Evolutionary conservation across 2,797 vertebrate species (phyloP).

Genomic region (Orientallactaga sibirica): DNA sequence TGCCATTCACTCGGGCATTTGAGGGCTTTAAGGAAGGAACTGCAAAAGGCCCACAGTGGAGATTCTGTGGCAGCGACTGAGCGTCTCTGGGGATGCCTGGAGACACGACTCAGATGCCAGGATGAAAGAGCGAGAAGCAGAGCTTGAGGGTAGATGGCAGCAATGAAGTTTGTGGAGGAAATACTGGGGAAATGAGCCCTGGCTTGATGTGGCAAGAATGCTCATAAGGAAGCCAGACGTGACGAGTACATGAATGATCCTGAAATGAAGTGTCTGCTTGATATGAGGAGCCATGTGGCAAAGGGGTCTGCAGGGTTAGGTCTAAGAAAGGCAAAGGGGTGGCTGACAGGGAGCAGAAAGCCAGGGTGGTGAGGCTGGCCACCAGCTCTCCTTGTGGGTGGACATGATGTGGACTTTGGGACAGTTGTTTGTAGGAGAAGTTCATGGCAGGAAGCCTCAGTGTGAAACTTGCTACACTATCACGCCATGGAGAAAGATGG

Average conservation of each 20-base stretch:
- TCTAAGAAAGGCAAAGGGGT: neutral
- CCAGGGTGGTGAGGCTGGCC: neutral
- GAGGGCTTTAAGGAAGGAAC: constrained; percentile 71
- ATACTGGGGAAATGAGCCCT: constrained; percentile 56
- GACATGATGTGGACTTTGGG: neutral
- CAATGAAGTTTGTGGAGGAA: constrained; percentile 63
- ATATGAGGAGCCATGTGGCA: neutral
- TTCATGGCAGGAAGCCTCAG: neutral
- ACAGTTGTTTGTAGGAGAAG: neutral
- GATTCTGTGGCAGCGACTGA: constrained; percentile 61
- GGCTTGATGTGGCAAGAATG: constrained; percentile 71
- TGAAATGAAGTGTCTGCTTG: constrained; percentile 52
- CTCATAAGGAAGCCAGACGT: neutral
- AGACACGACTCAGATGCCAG: constrained; percentile 51
- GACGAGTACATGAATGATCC: constrained; percentile 34
- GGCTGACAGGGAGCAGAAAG: neutral
- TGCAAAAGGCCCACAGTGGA: constrained; percentile 41
- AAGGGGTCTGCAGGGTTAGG: neutral
- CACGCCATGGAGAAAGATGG: neutral
- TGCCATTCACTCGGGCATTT: constrained; percentile 47
- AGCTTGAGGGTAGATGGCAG: constrained; percentile 24
- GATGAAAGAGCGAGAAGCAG: constrained; percentile 63
- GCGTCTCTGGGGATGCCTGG: constrained; percentile 58
- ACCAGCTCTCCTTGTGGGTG: neutral
- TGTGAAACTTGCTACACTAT: neutral